Evolutionary conservation across 2,797 vertebrate genomes (phyloP), one percentile per base, ranked within the genome.

Genomic region (Vultur gryphus): DNA sequence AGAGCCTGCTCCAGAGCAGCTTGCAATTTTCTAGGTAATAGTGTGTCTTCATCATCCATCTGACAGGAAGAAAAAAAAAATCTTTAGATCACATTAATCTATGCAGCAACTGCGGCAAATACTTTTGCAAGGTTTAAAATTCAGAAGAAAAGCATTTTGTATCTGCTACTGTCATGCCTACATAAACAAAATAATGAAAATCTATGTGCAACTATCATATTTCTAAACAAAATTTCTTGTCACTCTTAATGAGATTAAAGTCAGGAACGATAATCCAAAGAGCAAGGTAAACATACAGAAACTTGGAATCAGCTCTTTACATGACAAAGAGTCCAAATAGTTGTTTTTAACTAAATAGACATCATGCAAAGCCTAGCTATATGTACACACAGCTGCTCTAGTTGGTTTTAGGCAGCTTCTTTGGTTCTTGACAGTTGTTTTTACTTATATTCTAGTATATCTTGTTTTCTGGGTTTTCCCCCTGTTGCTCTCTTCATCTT

Each of bases 41-140:
- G 96, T 0, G 99, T 99, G 96, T 99, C 99, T 97, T 99, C 99
- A 51, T 99, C 99, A 87, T 99, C 99, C 99, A 99, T 99, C 99
- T 99, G 95, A 94, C 78, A 96, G 57, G 57, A 77, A 55, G 54
- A 11, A 65, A 66, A 59, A 86, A 43, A 59, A 33, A 51, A 55
- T 15, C 24, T 55, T 51, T 84, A 83, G 46, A 23, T 39, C 59
- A 87, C 57, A 55, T 52, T 79, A 66, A 43, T 84, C 21, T 72
- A 3, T 75, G 25, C 19, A 67, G 49, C 33, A 92, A 46, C 54
- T 82, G 62, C 28, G 84, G 58, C 11, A 62, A 89, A 64, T 55
- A 55, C 5, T 85, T 72, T 37, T 43, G 43, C 51, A 69, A 57
- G n/a, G 66, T 93, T 87, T 75, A 95, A 73, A 93, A 84, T 64